These are phyloP conservation scores for Lichenostomus cassidix DNA, from an alignment of 2,113 vertebrate species.

Conservation along the genomic window DNA sequence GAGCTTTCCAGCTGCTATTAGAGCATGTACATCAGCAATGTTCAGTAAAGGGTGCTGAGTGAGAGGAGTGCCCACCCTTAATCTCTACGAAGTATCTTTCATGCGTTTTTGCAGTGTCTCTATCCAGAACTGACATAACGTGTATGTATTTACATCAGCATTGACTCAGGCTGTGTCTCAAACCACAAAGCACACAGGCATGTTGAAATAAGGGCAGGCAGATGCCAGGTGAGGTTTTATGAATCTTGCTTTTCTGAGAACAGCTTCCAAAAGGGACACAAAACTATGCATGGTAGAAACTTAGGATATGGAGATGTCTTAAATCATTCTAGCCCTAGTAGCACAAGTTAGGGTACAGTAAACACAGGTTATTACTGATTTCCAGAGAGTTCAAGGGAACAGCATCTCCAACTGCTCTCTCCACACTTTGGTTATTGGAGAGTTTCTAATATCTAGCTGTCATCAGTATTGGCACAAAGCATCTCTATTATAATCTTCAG, in stretches of 20 bases:
- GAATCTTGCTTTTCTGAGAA: not conserved
- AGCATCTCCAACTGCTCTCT: not conserved
- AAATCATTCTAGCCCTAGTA: not conserved
- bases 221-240: not conserved
- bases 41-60: not conserved
- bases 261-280: not conserved
- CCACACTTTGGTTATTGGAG: not conserved
- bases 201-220: not conserved
- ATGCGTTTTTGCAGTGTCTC: not conserved
- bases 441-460: not conserved
- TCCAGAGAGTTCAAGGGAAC: not conserved
- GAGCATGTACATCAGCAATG: not conserved
- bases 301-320: not conserved
- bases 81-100: slow-evolving; percentile 8
- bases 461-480: not conserved
- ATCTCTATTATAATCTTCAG: not conserved
- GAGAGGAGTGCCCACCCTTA: not conserved
- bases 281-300: not conserved
- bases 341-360: not conserved
- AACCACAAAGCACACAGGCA: not conserved
- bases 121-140: not conserved
- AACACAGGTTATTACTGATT: not conserved
- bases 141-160: not conserved
- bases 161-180: not conserved
- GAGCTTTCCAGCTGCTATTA: not conserved